Conservation (phyloP, 1,140 invertebrate species). For the Telenomus remus region DNA sequence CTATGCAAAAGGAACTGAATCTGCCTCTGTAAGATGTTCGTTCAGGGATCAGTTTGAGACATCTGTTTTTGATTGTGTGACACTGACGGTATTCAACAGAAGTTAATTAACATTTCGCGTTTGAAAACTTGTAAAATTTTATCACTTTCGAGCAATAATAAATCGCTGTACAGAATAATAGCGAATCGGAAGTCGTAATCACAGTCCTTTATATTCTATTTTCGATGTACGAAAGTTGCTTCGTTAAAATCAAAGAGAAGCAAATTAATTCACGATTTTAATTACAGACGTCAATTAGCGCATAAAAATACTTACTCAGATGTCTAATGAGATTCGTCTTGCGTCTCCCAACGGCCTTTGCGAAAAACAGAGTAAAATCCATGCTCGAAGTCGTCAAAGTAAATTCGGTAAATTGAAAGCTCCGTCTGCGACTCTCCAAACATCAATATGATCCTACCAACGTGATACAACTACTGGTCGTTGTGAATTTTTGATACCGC, state of each 20-base stretch:
- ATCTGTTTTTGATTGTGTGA: too few species aligned
- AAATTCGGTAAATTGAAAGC: not conserved
- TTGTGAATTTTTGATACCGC: conserved; percentile 11
- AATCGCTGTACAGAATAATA: too few species aligned
- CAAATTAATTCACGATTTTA: conserved; percentile 12
- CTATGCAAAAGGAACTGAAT: too few species aligned
- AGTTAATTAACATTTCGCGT: too few species aligned
- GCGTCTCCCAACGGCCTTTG: conserved; percentile 55
- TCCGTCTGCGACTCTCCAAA: not conserved
- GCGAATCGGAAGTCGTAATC: too few species aligned
- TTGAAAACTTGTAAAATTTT: too few species aligned
- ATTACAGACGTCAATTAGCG: conserved; percentile 9
- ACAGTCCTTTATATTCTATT: too few species aligned
- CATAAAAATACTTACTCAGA: conserved; percentile 60
- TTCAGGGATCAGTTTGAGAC: too few species aligned
- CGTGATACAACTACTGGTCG: conserved; percentile 6
- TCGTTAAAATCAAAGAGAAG: not conserved
- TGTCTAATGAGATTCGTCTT: conserved; percentile 62
- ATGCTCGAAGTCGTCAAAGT: conserved; percentile 28
- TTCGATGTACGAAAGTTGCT: too few species aligned
- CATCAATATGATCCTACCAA: not conserved
- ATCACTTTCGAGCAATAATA: too few species aligned
- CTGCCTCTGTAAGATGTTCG: too few species aligned
- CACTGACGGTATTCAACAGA: too few species aligned
- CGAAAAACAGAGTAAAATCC: conserved; percentile 64